phyloP scores from a whole-genome alignment of 2,797 vertebrate genomes.

The Peromyscus nudipes region DNA sequence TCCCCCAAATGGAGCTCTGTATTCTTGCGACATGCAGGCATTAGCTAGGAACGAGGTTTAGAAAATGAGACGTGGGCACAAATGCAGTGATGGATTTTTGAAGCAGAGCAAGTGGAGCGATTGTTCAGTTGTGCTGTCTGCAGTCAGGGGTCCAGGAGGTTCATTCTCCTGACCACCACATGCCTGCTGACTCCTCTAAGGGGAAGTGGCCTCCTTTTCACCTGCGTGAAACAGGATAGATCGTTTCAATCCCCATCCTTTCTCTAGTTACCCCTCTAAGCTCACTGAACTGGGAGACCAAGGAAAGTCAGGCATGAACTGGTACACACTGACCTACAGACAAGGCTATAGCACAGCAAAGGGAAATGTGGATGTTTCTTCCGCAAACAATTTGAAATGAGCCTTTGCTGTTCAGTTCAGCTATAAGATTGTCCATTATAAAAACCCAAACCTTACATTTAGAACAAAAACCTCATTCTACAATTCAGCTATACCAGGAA shows the following conservation, averaged over 20 bases:
- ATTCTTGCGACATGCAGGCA: neutral
- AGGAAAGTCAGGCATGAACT: neutral
- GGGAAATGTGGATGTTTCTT: neutral
- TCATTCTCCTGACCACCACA: neutral
- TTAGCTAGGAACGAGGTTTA: neutral
- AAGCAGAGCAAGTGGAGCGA: neutral
- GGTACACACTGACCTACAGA: neutral
- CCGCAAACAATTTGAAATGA: neutral
- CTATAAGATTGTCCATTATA: neutral
- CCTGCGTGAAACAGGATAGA: neutral
- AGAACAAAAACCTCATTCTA: neutral
- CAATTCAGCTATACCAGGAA: neutral
- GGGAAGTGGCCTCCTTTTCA: neutral
- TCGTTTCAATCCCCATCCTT: neutral
- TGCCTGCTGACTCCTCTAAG: neutral
- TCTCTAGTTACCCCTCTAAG: neutral
- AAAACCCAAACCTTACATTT: slow-evolving; percentile 29
- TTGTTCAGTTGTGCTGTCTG: neutral
- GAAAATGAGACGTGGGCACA: neutral
- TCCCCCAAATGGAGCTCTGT: neutral
- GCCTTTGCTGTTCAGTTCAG: neutral
- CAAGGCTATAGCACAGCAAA: neutral
- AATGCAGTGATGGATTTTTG: neutral
- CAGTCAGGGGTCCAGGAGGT: neutral
- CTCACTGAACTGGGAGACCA: neutral